Evolutionary conservation across 1,140 invertebrate genomes (phyloP).

Genomic region (Drosophila persimilis): DNA sequence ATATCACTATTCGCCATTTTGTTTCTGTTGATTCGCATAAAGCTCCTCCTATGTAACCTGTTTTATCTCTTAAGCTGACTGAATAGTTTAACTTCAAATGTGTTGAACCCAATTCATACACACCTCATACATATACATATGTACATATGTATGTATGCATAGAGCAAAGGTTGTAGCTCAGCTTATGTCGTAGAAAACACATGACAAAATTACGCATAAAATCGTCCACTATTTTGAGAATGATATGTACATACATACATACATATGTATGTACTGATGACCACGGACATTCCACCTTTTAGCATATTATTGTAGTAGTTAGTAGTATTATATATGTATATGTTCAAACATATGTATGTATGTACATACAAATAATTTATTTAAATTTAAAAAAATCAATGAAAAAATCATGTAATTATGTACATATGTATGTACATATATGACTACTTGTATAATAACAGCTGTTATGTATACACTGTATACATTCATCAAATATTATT

Average conservation of each 20-base stretch:
- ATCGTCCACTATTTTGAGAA: no score
- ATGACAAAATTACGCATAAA: not conserved
- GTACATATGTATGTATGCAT: not conserved
- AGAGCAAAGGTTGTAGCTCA: not conserved
- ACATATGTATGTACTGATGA: no score
- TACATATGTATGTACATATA: no score
- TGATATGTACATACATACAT: no score
- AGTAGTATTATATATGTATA: no score
- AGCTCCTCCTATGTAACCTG: conserved; percentile 18
- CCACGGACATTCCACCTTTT: not conserved
- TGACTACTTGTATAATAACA: no score
- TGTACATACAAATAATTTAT: not conserved
- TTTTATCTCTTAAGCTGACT: conserved; percentile 10
- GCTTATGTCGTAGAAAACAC: not conserved
- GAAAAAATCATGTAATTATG: no score
- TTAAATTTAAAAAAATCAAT: not conserved
- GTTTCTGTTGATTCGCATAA: not conserved
- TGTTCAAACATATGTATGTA: no score
- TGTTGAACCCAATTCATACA: not conserved
- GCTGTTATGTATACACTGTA: no score
- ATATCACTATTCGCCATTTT: conserved; percentile 11
- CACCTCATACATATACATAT: not conserved
- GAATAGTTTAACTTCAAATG: conserved; percentile 2
- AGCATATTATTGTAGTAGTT: not conserved
- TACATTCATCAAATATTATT: no score